A percentile compares a stretch with the other conserved stretches of the same genome.
These are phyloP conservation scores for Prenolepis imparis DNA, from an alignment of 2,888 invertebrate genomes.

Conservation along the genomic window DNA sequence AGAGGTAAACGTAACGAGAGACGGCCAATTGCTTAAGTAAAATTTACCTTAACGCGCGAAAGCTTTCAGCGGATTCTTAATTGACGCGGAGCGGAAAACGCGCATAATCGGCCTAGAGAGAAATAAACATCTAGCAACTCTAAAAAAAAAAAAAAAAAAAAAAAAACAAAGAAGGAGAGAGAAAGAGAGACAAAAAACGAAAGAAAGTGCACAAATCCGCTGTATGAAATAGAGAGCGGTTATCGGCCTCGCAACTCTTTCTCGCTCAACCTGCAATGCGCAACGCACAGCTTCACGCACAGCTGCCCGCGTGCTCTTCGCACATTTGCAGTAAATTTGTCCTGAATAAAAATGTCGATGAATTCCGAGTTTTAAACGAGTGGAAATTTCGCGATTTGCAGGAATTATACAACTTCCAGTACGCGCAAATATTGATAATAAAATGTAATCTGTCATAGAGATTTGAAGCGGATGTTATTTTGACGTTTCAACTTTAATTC, in stretches of 20 bases:
- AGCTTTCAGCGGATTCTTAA: slow-evolving; percentile 46
- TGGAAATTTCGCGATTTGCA: neutral
- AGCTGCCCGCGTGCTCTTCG: neutral
- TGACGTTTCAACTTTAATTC: neutral
- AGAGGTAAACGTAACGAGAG: slow-evolving; percentile 9
- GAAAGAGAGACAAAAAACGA: neutral
- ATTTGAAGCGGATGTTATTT: neutral
- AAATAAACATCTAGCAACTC: slow-evolving; percentile 27
- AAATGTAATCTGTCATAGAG: slow-evolving; percentile 3
- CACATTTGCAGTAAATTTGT: slow-evolving; percentile 17
- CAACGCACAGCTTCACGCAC: slow-evolving; percentile 11
- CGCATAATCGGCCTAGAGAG: slow-evolving; percentile 33
- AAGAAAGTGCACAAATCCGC: slow-evolving; percentile 54
- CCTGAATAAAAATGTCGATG: slow-evolving; percentile 11
- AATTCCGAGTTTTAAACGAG: slow-evolving; percentile 26
- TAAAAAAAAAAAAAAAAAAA: neutral
- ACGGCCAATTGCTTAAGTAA: slow-evolving; percentile 42
- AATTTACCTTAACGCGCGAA: slow-evolving; percentile 46
- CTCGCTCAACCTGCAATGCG: slow-evolving; percentile 15
- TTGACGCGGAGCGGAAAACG: slow-evolving; percentile 24
- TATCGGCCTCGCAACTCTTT: slow-evolving; percentile 63
- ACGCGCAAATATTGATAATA: slow-evolving; percentile 26
- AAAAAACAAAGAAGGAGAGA: neutral
- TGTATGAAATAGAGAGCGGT: slow-evolving; percentile 68
- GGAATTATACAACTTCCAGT: slow-evolving; percentile 12